phyloP scores from a whole-genome alignment of 2,888 invertebrate species.

The Cistogaster globosa region DNA sequence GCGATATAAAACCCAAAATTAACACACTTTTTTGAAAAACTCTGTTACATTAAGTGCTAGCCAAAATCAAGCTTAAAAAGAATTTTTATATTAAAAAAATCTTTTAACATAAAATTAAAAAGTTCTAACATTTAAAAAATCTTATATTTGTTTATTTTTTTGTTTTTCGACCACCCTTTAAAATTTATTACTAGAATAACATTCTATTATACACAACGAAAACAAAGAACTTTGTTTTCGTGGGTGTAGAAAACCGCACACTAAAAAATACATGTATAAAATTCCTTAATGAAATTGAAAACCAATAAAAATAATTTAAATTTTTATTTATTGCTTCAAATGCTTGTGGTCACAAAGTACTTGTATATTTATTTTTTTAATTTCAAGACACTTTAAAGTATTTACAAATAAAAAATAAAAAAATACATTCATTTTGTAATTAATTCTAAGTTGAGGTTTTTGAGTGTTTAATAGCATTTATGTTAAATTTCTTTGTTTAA shows the following conservation, averaged over 20 bases:
- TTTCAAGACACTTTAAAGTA: no score
- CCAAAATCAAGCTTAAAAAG: no score
- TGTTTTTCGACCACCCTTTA: background rate
- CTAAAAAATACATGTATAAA: background rate
- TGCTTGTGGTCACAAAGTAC: constrained; percentile 15
- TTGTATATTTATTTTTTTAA: background rate
- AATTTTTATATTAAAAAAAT: no score
- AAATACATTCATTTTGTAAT: background rate
- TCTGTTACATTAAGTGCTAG: no score
- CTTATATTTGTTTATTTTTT: background rate
- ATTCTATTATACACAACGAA: background rate
- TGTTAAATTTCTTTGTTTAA: background rate
- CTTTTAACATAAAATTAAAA: no score
- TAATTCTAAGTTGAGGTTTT: constrained; percentile 17
- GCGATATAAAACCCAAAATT: no score
- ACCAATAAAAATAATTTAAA: constrained; percentile 34
- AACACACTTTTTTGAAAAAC: no score
- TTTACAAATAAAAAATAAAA: background rate
- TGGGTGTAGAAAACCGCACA: background rate
- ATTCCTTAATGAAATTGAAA: constrained; percentile 46
- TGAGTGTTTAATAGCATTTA: background rate
- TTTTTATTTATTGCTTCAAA: constrained; percentile 17
- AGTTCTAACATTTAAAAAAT: no score
- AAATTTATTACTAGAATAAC: background rate
- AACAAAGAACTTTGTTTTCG: constrained; percentile 5